Evolutionary conservation across 1,140 invertebrate genomes (phyloP), one percentile per base, ranked within the genome.

Genomic region (Hylaeus volcanicus): DNA sequence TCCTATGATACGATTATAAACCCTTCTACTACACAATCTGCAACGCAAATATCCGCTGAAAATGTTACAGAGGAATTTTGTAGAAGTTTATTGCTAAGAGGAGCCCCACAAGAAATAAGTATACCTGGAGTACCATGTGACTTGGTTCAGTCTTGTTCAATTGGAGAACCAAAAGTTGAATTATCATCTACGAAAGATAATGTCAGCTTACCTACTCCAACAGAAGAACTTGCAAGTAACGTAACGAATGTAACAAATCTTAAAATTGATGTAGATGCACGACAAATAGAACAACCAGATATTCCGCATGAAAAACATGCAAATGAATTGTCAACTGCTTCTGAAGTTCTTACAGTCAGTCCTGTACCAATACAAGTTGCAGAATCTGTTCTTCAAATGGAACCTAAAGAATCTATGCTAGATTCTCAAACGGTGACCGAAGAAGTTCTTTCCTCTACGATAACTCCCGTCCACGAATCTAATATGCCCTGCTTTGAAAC

Each of bases 401-500:
- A 92, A 55, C 82, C 90, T 5, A 93, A 93, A 70, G 90, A 93
- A 77, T 91, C 91, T 5, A 77, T 90, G 26, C 88, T 85, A 1
- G 89, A 91, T 69, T 69, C 88, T 3, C 87, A 88, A 73, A 74
- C 80, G 14, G 79, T 90, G 9, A 84, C 81, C 2, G 86, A 91
- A 86, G 88, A 92, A 84, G 86, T 80, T 11, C 83, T 93, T 43
- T 90, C 91, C 48, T 91, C 92, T 3, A 89, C 88, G 6, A 88
- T 90, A 48, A 83, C 87, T 0, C 68, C 89, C 4, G 85, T 91
- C 9, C 89, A 89, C 5, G 89, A 92, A 77, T 89, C 89, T n/a
- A 95, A 95, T 70, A 95, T 95, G 79, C 94, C 94, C 51, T 48
- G 83, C 76, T 82, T 86, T 9, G 86, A 88, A 74, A 65, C 87